Base-by-base conservation (phyloP, 2,888 invertebrate species). In the Lochmaea crataegi region DNA sequence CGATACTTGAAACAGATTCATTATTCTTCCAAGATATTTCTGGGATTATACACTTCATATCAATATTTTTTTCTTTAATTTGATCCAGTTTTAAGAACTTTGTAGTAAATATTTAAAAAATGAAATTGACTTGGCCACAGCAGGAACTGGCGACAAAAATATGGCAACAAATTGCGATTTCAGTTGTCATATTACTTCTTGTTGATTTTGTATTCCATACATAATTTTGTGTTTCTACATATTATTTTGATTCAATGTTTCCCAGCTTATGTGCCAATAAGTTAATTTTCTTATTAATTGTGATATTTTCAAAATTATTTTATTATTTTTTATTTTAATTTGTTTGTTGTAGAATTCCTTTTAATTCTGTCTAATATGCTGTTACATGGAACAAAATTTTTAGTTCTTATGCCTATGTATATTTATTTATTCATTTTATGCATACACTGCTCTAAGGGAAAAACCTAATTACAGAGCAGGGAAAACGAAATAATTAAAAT, bases 1-100 rank as follows among this genome's bases (percentile, higher is more conserved):
- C 96, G 22, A 96, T 90, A 86, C 96, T 96, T 72, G 97, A 89
- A 26, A 98, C 95, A 2, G 98, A 98, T 85, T 97, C 97, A 75
- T 96, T 90, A 85, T 97, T 97, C 84, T 98, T 98, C 98, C 98
- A 98, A 0, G 97, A 96, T 83, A 99, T 98, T 90, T 98, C 97
- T 10, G 98, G 98, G 77, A 97, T 97, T 72, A 93, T 92, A 82
- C 96, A 96, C 90, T 96, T 97, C 98, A 98, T 60, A 57, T 57
- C 51, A 26, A 51, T 12, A 45, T 0, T 56, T 11, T n/a, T 51
- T n/a, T 12, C 51, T 65, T 61, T 14, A n/a, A 9, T 41, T 41
- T n/a, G 41, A 0, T 38, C 10, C n/a, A 61, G n/a, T n/a, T n/a
- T n/a, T n/a, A n/a, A 16, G 22, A 22, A 22, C 22, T 22, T 61